Evolutionary conservation across 2,797 vertebrate genomes (phyloP), one percentile per base, ranked within the genome.

Genomic region (Sebastes taczanowskii): DNA sequence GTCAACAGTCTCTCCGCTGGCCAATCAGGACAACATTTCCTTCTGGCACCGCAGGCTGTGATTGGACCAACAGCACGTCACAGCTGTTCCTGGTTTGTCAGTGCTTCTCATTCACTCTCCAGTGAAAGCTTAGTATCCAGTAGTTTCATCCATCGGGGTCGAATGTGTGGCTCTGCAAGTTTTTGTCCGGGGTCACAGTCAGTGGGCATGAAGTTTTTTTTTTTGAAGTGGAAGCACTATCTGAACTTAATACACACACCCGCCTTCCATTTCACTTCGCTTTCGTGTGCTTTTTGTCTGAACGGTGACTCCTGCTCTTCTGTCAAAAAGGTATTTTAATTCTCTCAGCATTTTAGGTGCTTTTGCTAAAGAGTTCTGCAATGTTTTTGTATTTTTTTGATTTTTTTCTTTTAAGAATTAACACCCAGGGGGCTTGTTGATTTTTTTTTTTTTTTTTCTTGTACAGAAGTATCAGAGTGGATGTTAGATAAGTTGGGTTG

Each of bases 341-440:
- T 89, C 71, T 89, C 71, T 86, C 78, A 75, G 85, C 90, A 87
- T 93, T 93, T 93, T 93, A 92, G 89, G 76, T 89, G 88, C 87
- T 92, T 90, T 90, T 89, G 86, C 83, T 78, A 56, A 86, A 81
- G 65, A 75, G 52, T 82, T 90, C 63, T 85, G 75, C 74, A 75
- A 80, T 86, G 67, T 83, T 89, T 90, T 89, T 88, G 53, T 74
- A 32, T 67, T 69, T 74, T 80, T 67, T 69, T 74, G 76, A 74
- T 49, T 69, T 60, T 82, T 74, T 82, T 60, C 29, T 90, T 91
- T 92, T 81, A 86, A 89, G 49, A 82, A 84, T 83, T 78, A 78
- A 86, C 81, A 83, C 69, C 85, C 82, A 81, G 77, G 60, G 62
- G 64, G 82, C 80, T 88, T 87, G 25, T 86, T 86, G 59, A 49